Base-by-base conservation (phyloP, 2,888 invertebrate species). In the Coenonympha glycerion region DNA sequence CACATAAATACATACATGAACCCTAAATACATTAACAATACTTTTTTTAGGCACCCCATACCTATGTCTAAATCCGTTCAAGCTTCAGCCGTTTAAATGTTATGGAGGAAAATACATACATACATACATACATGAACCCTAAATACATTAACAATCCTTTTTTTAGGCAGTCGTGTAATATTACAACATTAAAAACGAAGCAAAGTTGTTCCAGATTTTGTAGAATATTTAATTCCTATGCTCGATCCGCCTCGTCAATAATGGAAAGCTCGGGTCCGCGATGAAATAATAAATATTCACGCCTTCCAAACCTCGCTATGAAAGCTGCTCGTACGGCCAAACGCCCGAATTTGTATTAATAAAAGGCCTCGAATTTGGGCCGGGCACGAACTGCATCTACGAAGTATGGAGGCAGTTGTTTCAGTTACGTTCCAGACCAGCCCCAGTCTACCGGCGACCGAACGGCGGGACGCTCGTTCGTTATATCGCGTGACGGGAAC, bases 401-500 rank as follows among this genome's bases (percentile, higher is more conserved):
- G 51, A 28, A 48, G 47, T 59, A 58, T 53, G 51, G 24, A 48
- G 47, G 30, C 65, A 61, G 64, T 62, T 46, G 65, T 70, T 73
- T 69, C 71, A 65, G 71, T 69, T 64, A 65, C 65, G 60, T 64
- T 57, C 52, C 49, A 53, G 55, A 36, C 56, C 47, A 61, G 63
- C 66, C 66, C 62, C 76, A 80, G 79, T 81, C 52, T 56, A 55
- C 57, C 64, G 66, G 60, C 68, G 71, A 69, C 68, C 69, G 65
- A 62, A 65, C 66, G 58, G 52, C 63, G 65, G 65, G 61, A 60
- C 63, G 73, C 68, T 57, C 76, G 79, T 62, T 22, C 52, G 45
- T 59, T 53, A 52, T 37, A 37, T 19, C 58, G 22, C 33, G 31
- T 53, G 55, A 52, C 40, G 21, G 24, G 15, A 13, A 13, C n/a